These are phyloP conservation scores for Sebastes schlegelii DNA, from an alignment of 2,113 vertebrate genomes.

Conservation along the genomic window DNA sequence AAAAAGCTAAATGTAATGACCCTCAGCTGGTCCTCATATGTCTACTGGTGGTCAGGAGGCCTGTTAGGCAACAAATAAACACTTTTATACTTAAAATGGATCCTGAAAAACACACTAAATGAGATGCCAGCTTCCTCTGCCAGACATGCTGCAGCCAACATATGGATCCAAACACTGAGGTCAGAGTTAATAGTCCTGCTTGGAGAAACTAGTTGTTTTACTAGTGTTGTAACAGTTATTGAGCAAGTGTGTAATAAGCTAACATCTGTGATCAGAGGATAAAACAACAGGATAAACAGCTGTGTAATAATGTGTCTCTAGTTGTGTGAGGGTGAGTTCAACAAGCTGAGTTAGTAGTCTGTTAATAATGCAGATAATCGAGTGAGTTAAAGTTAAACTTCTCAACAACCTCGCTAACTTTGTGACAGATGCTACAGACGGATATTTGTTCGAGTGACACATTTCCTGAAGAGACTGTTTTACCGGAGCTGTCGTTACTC, in stretches of 20 bases:
- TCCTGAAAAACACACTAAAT: not conserved
- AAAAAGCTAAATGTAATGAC: constrained; percentile 77
- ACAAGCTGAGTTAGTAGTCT: not conserved
- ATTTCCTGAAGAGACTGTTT: constrained; percentile 72
- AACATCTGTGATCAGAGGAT: not conserved
- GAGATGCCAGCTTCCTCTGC: not conserved
- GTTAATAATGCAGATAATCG: not conserved
- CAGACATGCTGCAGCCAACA: constrained; percentile 11
- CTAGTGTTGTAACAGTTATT: not conserved
- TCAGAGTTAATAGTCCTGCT: not conserved
- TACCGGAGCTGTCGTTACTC: constrained; percentile 41
- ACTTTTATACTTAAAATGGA: not conserved
- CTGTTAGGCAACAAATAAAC: constrained; percentile 18
- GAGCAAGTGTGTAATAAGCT: constrained; percentile 13
- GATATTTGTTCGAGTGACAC: constrained; percentile 41
- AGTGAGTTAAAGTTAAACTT: not conserved
- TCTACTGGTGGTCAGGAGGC: constrained; percentile 85
- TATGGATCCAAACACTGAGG: not conserved
- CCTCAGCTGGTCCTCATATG: constrained; percentile 92
- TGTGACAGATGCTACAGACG: constrained; percentile 55
- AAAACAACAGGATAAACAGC: constrained; percentile 37
- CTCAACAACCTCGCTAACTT: constrained; percentile 15
- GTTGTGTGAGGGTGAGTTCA: not conserved
- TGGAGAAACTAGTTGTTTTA: not conserved
- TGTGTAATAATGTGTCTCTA: not conserved